Evolutionary conservation across 92 coral and sea anemone genomes (phyloP), one percentile per base, ranked within the genome.

Genomic region (Porites cylindrica): DNA sequence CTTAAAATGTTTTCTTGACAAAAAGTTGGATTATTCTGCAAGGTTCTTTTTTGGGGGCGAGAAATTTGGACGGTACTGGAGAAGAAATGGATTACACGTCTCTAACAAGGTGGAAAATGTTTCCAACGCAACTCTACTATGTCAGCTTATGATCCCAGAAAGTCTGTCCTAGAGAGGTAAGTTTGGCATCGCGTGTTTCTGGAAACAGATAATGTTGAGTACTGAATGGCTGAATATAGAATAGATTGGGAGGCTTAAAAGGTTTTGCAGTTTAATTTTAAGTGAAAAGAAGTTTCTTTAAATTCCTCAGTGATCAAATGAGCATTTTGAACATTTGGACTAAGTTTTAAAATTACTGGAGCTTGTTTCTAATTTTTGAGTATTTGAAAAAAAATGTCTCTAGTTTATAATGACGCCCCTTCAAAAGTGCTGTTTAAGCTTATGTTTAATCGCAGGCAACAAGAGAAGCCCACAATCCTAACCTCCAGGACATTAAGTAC

Each of bases 101-200:
- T 59, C 58, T 47, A 12, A 72, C 38, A n/a, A 11, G 19, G 23
- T 24, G 18, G 52, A 60, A 21, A 5, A 38, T 73, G 87, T 82
- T 43, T 82, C 87, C 79, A 13, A 61, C 64, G 63, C 72, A 19
- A 82, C 76, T 19, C 2, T 0, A 12, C 2, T 8, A 82, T 82
- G 87, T 82, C 87, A 7, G 50, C 72, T 16, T 72, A 51, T 47
- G 24, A 82, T 82, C 87, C 87, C 3, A 63, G 87, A 50, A 82
- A 82, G 68, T 43, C 50, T 21, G 87, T 82, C 3, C 62, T 82
- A 2, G 87, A 82, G 62, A 82, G 87, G 87, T 82, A 14, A 79
- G 67, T 56, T n/a, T 17, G 61, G 18, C 18, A 47, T 50, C 10
- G n/a, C 6, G 29, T 1, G 24, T 14, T 12, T 72, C 9, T 14